These are phyloP conservation scores for Myopa testacea DNA, from an alignment of 2,888 invertebrate species.

Conservation along the genomic window DNA sequence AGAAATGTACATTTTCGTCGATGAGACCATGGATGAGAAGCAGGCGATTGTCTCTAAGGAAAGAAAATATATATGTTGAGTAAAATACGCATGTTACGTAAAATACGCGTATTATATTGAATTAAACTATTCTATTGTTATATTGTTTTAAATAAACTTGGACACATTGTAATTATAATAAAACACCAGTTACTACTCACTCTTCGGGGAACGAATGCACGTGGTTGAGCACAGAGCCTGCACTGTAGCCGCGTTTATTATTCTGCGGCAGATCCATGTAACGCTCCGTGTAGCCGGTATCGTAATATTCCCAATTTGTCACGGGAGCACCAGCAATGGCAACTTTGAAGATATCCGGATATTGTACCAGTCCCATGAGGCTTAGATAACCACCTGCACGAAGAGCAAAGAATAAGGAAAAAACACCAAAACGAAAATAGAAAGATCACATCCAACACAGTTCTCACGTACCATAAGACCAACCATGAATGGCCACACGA, in stretches of 20 bases:
- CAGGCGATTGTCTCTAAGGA: constrained; percentile 83
- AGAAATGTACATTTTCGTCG: constrained; percentile 99
- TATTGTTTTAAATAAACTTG: too few relatives aligned
- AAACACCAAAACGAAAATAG: background rate
- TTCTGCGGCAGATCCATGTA: constrained; percentile 91
- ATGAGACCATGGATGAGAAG: constrained; percentile 97
- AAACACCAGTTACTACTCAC: constrained; percentile 70
- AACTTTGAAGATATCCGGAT: constrained; percentile 93
- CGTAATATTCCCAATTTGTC: constrained; percentile 96
- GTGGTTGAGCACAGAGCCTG: constrained; percentile 87
- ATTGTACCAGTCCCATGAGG: constrained; percentile 91
- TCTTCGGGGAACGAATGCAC: constrained; percentile 92
- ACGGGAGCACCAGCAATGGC: constrained; percentile 98
- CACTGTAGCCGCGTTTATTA: constrained; percentile 82
- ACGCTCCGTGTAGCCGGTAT: constrained; percentile 98
- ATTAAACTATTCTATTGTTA: too few relatives aligned
- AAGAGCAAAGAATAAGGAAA: background rate
- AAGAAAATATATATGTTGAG: background rate
- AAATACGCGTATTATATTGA: background rate
- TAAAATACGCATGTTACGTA: background rate
- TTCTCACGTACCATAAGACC: constrained; percentile 89
- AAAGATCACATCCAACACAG: background rate
- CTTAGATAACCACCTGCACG: constrained; percentile 88
- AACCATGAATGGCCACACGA: constrained; percentile 95
- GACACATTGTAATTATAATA: background rate